phyloP scores from a whole-genome alignment of 92 coral and sea anemone genomes.

The Actinernus sp. region DNA sequence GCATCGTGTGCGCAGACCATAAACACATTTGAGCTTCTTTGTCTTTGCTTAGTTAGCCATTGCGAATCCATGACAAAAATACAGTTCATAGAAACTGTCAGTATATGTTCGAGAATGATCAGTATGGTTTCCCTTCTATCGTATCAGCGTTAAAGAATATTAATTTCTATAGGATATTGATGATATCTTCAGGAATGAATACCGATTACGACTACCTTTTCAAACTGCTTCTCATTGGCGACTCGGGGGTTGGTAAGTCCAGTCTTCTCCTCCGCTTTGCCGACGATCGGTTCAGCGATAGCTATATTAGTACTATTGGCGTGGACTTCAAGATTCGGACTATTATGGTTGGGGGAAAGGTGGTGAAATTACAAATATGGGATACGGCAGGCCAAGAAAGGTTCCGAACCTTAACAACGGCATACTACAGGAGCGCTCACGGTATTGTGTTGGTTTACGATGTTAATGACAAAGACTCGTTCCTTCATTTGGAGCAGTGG shows the following conservation, averaged over 20 bases:
- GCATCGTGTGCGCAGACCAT: too few relatives aligned
- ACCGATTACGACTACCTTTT: slow-evolving; percentile 96
- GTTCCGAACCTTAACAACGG: slow-evolving; percentile 94
- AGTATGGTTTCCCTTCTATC: too few relatives aligned
- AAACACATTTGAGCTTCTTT: too few relatives aligned
- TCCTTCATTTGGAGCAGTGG: slow-evolving; percentile 88
- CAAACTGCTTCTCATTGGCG: slow-evolving; percentile 92
- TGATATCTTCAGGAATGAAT: slow-evolving; percentile 66
- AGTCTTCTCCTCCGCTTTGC: slow-evolving; percentile 98
- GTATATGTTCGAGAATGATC: too few relatives aligned
- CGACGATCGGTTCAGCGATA: slow-evolving; percentile 93
- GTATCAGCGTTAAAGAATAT: too few relatives aligned
- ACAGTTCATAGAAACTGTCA: too few relatives aligned
- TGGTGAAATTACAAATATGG: slow-evolving; percentile 94
- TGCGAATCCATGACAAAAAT: too few relatives aligned
- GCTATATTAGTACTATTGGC: slow-evolving; percentile 97
- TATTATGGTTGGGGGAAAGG: slow-evolving; percentile 76
- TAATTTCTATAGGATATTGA: too few relatives aligned
- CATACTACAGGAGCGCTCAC: slow-evolving; percentile 98
- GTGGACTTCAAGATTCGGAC: slow-evolving; percentile 99
- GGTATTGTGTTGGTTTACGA: slow-evolving; percentile 94
- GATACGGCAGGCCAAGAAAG: slow-evolving; percentile 99
- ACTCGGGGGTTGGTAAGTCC: slow-evolving; percentile 98
- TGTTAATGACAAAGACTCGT: slow-evolving; percentile 89
- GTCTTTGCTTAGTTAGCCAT: too few relatives aligned